A percentile compares a stretch with the other conserved stretches of the same genome.
These are phyloP conservation scores for Myrmecophaga tridactyla DNA, from an alignment of 2,113 vertebrate genomes.

Conservation along the genomic window DNA sequence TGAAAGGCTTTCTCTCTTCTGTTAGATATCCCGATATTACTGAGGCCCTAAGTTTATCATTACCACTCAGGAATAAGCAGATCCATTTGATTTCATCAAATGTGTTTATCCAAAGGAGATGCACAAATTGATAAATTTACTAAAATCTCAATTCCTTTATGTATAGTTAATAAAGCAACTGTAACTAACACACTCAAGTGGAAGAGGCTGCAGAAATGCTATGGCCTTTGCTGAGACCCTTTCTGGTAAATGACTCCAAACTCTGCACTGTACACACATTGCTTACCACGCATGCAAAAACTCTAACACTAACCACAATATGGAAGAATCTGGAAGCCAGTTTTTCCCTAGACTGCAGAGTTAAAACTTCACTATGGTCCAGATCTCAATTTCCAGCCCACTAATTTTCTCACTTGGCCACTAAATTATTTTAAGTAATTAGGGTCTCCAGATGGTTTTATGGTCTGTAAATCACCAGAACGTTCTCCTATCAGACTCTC, in stretches of 20 bases:
- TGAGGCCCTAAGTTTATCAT: no score
- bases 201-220: not conserved
- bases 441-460: not conserved
- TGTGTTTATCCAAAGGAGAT: not conserved
- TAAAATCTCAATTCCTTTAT: not conserved
- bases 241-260: not conserved
- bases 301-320: not conserved
- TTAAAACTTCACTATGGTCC: not conserved
- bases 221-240: rapidly evolving
- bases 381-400: not conserved
- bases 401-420: not conserved
- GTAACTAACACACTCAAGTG: not conserved
- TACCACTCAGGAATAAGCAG: not conserved
- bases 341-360: not conserved
- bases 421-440: slow-evolving; percentile 37
- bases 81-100: not conserved
- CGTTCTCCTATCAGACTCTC: not conserved
- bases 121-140: not conserved
- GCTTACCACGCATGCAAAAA: not conserved
- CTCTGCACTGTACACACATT: no score
- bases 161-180: not conserved
- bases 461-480: not conserved
- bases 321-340: not conserved
- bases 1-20: not conserved
- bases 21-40: not conserved